Evolutionary conservation across 2,888 invertebrate genomes (phyloP).

Genomic region (Lithophane leautieri): DNA sequence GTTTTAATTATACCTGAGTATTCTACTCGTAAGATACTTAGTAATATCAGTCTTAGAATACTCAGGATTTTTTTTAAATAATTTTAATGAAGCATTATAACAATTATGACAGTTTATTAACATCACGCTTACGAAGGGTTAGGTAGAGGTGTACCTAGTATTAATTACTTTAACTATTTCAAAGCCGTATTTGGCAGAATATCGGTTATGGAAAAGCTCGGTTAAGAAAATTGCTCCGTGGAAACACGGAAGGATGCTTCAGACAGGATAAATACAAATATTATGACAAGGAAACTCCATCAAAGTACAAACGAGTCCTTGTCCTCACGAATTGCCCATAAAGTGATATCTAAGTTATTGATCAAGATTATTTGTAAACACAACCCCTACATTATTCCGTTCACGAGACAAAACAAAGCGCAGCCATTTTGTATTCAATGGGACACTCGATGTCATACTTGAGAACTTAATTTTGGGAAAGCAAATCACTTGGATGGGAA

Average conservation of each 20-base stretch:
- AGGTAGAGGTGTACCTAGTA: background rate
- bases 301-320: constrained; percentile 6
- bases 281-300: constrained; percentile 1
- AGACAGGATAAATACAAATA: constrained; percentile 11
- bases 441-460: constrained; percentile 10
- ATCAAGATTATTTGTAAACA: constrained; percentile 40
- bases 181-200: background rate
- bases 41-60: background rate
- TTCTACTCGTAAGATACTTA: too few species aligned
- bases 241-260: too few species aligned
- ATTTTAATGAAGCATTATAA: background rate
- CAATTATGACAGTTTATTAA: background rate
- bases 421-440: constrained; percentile 40
- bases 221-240: too few species aligned
- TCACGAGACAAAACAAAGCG: constrained; percentile 33
- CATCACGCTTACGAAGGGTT: background rate
- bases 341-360: constrained; percentile 35
- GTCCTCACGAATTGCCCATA: constrained; percentile 12
- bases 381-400: constrained; percentile 28
- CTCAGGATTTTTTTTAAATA: background rate
- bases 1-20: background rate
- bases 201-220: too few species aligned
- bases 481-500: background rate
- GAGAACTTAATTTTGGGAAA: constrained; percentile 23
- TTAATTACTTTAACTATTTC: too few species aligned